Evolutionary conservation across 2,888 invertebrate species (phyloP).

Genomic region (Heliconius hortense): DNA sequence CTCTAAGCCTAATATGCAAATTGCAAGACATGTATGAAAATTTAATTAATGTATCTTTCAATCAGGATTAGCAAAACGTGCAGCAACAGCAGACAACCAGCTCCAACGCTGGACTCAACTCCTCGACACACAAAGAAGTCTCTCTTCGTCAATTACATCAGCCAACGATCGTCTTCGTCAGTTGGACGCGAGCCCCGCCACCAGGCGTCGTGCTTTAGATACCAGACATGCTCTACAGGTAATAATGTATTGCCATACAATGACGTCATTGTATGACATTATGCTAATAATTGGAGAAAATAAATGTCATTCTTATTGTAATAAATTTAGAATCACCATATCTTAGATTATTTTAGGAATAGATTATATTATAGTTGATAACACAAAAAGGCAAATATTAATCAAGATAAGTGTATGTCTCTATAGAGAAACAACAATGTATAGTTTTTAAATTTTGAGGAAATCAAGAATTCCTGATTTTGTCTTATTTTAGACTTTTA

Average conservation of each 20-base stretch:
- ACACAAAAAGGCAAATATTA: neutral
- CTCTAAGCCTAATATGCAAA: too few relatives aligned
- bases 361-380: too few relatives aligned
- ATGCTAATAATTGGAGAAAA: neutral
- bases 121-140: constrained; percentile 86
- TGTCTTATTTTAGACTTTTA: neutral
- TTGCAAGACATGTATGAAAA: too few relatives aligned
- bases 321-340: neutral
- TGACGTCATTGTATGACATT: neutral
- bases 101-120: constrained; percentile 88
- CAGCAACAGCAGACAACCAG: constrained; percentile 83
- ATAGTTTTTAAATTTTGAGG: neutral
- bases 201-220: constrained; percentile 87
- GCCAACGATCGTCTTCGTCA: constrained; percentile 89
- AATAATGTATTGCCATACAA: constrained; percentile 17
- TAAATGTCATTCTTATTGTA: neutral
- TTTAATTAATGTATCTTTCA: neutral
- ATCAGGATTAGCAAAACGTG: constrained; percentile 80
- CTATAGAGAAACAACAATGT: neutral
- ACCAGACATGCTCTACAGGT: constrained; percentile 88
- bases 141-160: constrained; percentile 86
- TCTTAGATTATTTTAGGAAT: too few relatives aligned
- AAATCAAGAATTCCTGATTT: neutral
- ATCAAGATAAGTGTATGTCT: neutral
- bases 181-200: constrained; percentile 88